phyloP scores from a whole-genome alignment of 2,888 invertebrate genomes.

The Julus scanicus region DNA sequence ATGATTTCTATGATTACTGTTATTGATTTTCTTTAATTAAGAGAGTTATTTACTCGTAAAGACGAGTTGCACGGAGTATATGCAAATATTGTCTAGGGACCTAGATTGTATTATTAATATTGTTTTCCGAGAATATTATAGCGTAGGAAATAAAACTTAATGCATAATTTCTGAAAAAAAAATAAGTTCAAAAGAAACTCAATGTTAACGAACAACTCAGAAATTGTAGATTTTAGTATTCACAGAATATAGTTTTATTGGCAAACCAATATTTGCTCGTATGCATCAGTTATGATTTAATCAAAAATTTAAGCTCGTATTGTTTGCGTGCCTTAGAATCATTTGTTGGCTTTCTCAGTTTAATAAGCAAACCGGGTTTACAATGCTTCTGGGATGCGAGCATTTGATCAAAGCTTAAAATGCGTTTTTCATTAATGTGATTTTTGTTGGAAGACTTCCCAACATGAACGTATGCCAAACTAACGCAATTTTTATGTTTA shows the following conservation, averaged over 20 bases:
- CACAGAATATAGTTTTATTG: neutral
- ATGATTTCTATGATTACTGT: neutral
- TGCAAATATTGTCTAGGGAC: neutral
- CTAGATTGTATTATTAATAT: neutral
- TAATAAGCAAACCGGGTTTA: neutral
- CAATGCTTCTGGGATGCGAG: neutral
- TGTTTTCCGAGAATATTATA: neutral
- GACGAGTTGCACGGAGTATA: neutral
- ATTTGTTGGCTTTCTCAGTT: conserved; percentile 3
- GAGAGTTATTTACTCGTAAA: neutral
- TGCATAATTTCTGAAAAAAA: neutral
- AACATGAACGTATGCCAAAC: neutral
- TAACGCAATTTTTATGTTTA: neutral
- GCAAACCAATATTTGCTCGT: neutral
- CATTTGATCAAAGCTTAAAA: neutral
- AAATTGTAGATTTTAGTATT: neutral
- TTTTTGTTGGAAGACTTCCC: neutral
- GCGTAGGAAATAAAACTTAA: neutral
- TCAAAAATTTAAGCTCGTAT: neutral
- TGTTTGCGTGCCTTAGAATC: neutral
- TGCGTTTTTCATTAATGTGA: neutral
- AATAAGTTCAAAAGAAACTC: neutral
- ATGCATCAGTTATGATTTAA: conserved; percentile 35
- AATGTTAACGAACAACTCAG: neutral
- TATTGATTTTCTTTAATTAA: conserved; percentile 29